Base-by-base conservation (phyloP, 1,140 invertebrate species). In the Cyclargus thomasi region DNA sequence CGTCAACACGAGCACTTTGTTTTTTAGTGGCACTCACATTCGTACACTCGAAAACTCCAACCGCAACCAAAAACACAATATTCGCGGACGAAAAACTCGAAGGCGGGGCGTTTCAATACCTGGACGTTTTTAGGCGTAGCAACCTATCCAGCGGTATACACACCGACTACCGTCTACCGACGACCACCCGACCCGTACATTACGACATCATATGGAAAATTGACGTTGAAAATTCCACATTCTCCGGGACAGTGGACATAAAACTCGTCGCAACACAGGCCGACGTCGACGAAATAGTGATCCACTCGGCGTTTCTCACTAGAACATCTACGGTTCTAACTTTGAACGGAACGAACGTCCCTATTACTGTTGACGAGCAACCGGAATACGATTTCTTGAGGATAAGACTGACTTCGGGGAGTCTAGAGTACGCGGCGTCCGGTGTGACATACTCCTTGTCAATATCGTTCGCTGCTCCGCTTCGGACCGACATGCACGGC, bases 401-500 rank as follows among this genome's bases (percentile, higher is more conserved):
- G 35, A 69, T 90, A 16, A 67, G 17, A 5, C 67, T 81, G 0
- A 59, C 14, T 0, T 76, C 72, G 35, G 77, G 91, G 0, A 71
- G 68, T 1, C 67, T 92, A 1, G 3, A 65, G 0, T 67, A 73
- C 17, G 72, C 91, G 7, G 7, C n/a, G 0, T 69, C 22, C 4
- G 80, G 80, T 2, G 69, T 74, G 0, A 16, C 69, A 0, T 88
- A 94, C 18, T 80, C 67, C 0, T 83, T 94, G n/a, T 72, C 75
- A 3, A 90, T 94, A 53, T 53, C 59, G 0, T 94, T 92, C 62
- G 81, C 55, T 0, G 92, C 92, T 53, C 23, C 69, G 0, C 80
- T 94, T 70, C 85, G 91, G 65, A 83, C 90, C n/a, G 92, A 94
- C 36, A 93, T 94, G 91, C 91, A 92, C 53, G 97, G 96, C 18